These are phyloP conservation scores for Leucoraja erinaceus DNA, from an alignment of 2,113 vertebrate species.

Conservation along the genomic window DNA sequence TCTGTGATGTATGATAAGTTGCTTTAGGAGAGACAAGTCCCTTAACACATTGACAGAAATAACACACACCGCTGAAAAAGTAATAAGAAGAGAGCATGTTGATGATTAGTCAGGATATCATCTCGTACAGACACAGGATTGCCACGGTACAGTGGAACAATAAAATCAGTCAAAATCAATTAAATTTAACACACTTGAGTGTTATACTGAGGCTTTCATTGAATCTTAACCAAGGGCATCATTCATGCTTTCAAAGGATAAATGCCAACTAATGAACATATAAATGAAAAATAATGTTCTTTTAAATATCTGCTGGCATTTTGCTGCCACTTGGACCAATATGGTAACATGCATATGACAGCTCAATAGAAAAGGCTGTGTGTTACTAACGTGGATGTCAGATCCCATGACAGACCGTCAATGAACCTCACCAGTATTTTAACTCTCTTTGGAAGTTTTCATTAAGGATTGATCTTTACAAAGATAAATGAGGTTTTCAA, in stretches of 20 bases:
- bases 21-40: slow-evolving; percentile 38
- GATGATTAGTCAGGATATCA: slow-evolving; percentile 37
- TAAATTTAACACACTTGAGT: slow-evolving; percentile 35
- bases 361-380: slow-evolving; percentile 34
- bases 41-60: slow-evolving; percentile 36
- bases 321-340: slow-evolving; percentile 31
- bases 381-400: slow-evolving; percentile 28
- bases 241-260: slow-evolving; percentile 39
- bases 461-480: slow-evolving; percentile 36
- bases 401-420: slow-evolving; percentile 15
- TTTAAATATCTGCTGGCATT: slow-evolving; percentile 38
- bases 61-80: slow-evolving; percentile 35
- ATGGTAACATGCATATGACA: slow-evolving; percentile 36
- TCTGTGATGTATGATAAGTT: slow-evolving; percentile 35
- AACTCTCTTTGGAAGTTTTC: slow-evolving; percentile 37
- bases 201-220: slow-evolving; percentile 24
- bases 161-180: slow-evolving; percentile 37
- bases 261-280: slow-evolving; percentile 35
- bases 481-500: slow-evolving; percentile 35
- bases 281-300: slow-evolving; percentile 38
- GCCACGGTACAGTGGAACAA: slow-evolving; percentile 33
- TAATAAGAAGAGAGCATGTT: slow-evolving; percentile 28
- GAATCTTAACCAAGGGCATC: slow-evolving; percentile 38
- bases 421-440: slow-evolving; percentile 31
- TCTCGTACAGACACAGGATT: slow-evolving; percentile 32